These are phyloP conservation scores for Neoaliturus tenellus DNA, from an alignment of 2,888 invertebrate genomes.

Conservation along the genomic window DNA sequence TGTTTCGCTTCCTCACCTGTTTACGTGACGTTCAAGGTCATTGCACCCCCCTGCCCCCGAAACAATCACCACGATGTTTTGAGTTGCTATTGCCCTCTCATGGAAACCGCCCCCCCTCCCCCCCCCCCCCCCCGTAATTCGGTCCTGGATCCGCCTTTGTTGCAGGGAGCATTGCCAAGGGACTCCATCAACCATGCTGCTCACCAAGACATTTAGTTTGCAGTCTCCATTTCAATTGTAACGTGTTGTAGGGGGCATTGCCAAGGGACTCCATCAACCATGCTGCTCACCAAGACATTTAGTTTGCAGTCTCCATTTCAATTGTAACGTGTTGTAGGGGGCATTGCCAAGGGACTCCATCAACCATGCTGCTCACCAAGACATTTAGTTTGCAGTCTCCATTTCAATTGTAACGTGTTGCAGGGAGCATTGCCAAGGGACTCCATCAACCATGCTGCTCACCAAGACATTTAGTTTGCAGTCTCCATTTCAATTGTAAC, in stretches of 20 bases:
- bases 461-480: slow-evolving; percentile 86
- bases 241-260: slow-evolving; percentile 77
- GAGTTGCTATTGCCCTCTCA: too few relatives aligned
- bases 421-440: slow-evolving; percentile 82
- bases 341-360: slow-evolving; percentile 79
- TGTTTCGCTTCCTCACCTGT: too few relatives aligned
- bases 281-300: slow-evolving; percentile 80
- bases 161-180: slow-evolving; percentile 81
- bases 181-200: slow-evolving; percentile 76
- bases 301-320: slow-evolving; percentile 88
- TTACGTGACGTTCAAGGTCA: too few relatives aligned
- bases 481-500: slow-evolving; percentile 87
- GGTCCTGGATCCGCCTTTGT: too few relatives aligned
- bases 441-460: slow-evolving; percentile 75
- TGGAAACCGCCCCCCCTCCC: too few relatives aligned
- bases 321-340: slow-evolving; percentile 77
- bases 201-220: slow-evolving; percentile 84
- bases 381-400: slow-evolving; percentile 89
- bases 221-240: slow-evolving; percentile 86
- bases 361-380: slow-evolving; percentile 76
- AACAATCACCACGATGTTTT: too few relatives aligned
- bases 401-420: slow-evolving; percentile 71
- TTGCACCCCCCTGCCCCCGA: too few relatives aligned
- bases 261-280: slow-evolving; percentile 78
- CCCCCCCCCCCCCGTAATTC: too few relatives aligned